Percentiles rank a stretch among this genome's conserved stretches.
Evolutionary conservation across 1,140 invertebrate species (phyloP).

Genomic region (Rhopalosiphum padi): DNA sequence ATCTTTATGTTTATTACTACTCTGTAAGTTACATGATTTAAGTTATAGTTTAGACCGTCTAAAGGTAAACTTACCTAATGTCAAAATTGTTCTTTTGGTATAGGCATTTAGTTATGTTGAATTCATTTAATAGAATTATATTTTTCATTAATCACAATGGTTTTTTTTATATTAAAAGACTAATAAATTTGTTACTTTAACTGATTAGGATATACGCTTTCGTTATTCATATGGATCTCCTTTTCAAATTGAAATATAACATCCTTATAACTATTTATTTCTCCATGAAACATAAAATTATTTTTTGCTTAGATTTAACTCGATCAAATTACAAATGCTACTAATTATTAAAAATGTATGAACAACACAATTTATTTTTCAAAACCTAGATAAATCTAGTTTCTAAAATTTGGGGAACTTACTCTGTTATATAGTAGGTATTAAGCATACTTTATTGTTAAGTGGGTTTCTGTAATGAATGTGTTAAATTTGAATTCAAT

Average conservation of each 20-base stretch:
- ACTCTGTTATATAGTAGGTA: too few species aligned
- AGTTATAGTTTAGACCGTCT: slow-evolving; percentile 19
- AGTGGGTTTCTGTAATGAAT: too few species aligned
- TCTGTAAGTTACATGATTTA: slow-evolving; percentile 38
- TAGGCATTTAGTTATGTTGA: slow-evolving; percentile 44
- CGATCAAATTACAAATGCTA: not conserved
- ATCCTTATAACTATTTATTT: not conserved
- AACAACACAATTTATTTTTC: not conserved
- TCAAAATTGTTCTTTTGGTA: slow-evolving; percentile 38
- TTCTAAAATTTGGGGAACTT: not conserved
- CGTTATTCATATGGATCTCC: not conserved
- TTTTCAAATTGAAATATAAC: too few species aligned
- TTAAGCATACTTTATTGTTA: too few species aligned
- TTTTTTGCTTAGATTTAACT: not conserved
- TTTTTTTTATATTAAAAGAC: slow-evolving; percentile 36
- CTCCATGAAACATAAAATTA: not conserved
- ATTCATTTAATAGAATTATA: slow-evolving; percentile 25
- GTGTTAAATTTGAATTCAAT: too few species aligned
- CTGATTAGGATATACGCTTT: not conserved
- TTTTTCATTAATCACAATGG: slow-evolving; percentile 30
- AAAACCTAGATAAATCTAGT: too few species aligned
- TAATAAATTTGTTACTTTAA: slow-evolving; percentile 50
- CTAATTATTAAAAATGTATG: not conserved
- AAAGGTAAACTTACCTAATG: not conserved
- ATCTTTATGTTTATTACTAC: not conserved